Evolutionary conservation across 1,140 invertebrate species (phyloP), one percentile per base, ranked within the genome.

Genomic region (Pemphigus obesinymphae): DNA sequence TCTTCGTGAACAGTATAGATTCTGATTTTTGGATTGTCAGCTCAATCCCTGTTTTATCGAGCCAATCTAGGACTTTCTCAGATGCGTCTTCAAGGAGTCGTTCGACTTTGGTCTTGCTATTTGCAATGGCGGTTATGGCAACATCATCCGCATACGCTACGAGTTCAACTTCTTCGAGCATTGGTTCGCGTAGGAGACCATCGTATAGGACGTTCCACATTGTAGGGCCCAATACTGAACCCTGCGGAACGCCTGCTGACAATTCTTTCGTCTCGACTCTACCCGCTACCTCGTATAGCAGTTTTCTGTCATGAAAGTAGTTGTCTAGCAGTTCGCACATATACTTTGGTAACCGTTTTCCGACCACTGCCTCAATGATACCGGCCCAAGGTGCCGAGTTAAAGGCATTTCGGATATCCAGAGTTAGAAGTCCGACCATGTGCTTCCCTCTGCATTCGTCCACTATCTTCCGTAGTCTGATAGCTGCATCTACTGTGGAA

Each of bases 1-100:
- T 40, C 8, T 43, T 70, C 3, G 40, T 70, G 3, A 70, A 43
- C 1, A 70, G n/a, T 3, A 70, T 70, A 2, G 40, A 11, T 23
- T 70, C 66, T 40, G 66, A 70, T 26, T 70, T 70, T 70, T 70
- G 31, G 10, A 70, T 70, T 2, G 66, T 40, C 20, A 70, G n/a
- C 23, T 70, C 66, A n/a, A 70, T 34, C 1, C 66, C 37, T 3
- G 15, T 37, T 20, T 48, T 7, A 17, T 66, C 29, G 0, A 66
- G 29, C 61, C 61, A 66, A 6, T 34, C 3, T 1, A 66, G 15
- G 10, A 20, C 34, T 15, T 17, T 37, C 61, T 66, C 61, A 15
- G 29, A 3, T 34, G 61, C 29, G 4, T 34, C 17, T 37, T 66
- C 31, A 15, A 66, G 29, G 1, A 66, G 61, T 34, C 61, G 37